A percentile compares a stretch with the other conserved stretches of the same genome.
These are phyloP conservation scores for Diachrysia chrysitis DNA, from an alignment of 2,888 invertebrate species.

Conservation along the genomic window DNA sequence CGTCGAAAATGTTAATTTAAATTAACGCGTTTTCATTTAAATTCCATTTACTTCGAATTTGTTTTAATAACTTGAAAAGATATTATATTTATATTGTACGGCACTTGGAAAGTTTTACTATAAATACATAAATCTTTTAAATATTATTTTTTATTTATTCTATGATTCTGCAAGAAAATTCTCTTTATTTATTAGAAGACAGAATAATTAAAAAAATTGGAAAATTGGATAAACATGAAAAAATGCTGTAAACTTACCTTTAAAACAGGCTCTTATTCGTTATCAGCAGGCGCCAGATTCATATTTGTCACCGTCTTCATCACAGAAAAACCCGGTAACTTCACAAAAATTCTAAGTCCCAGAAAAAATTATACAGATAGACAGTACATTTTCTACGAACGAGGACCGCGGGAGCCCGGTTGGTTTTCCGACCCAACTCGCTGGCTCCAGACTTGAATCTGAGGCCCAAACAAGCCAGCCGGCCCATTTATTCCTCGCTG, in stretches of 20 bases:
- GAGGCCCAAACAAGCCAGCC: constrained; percentile 73
- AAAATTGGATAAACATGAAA: background rate
- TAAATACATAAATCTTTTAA: background rate
- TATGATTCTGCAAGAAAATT: background rate
- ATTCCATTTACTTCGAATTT: background rate
- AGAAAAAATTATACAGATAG: constrained; percentile 60
- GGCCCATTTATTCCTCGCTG: constrained; percentile 75
- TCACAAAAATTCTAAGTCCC: constrained; percentile 63
- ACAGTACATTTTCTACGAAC: constrained; percentile 72
- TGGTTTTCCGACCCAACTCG: constrained; percentile 67
- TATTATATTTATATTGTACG: background rate
- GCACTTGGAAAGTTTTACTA: background rate
- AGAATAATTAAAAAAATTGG: background rate
- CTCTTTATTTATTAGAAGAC: background rate
- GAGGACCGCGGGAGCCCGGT: constrained; percentile 59
- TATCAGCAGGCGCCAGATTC: constrained; percentile 64
- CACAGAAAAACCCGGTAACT: constrained; percentile 62
- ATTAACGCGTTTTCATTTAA: background rate
- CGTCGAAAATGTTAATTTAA: background rate
- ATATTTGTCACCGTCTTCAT: constrained; percentile 74
- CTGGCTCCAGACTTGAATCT: constrained; percentile 76
- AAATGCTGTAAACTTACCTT: constrained; percentile 70
- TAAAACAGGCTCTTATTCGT: constrained; percentile 58
- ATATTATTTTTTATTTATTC: background rate
- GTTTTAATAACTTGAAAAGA: background rate